Conservation (phyloP, 2,113 vertebrate species). For the human (Homo sapiens) region DNA sequence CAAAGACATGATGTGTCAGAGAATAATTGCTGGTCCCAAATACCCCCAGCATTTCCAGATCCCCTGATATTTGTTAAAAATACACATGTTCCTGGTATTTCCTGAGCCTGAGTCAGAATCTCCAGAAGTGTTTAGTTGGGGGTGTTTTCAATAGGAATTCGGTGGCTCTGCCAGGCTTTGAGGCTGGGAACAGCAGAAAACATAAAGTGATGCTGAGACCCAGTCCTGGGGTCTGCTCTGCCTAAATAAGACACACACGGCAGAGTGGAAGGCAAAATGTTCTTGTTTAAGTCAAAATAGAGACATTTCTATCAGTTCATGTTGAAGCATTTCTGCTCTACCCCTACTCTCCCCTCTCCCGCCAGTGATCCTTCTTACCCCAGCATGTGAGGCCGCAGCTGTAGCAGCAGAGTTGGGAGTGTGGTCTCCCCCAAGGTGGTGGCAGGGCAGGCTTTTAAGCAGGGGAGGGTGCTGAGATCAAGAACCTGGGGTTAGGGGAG, state of each 20-base stretch:
- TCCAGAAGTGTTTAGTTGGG: not conserved
- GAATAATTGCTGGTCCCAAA: not conserved
- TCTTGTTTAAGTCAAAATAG: not conserved
- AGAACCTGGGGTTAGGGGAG: not conserved
- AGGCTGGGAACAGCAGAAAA: not conserved
- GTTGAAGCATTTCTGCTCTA: fast-evolving
- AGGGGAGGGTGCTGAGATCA: fast-evolving
- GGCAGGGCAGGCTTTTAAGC: not conserved
- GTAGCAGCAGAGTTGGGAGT: not conserved
- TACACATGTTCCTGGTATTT: not conserved
- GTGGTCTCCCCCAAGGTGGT: not conserved
- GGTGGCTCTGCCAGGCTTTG: not conserved
- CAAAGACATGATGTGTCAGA: not conserved
- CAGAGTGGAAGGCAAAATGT: not conserved
- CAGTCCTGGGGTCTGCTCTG: not conserved
- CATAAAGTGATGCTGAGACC: not conserved
- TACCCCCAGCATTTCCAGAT: not conserved
- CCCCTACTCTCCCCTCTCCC: fast-evolving
- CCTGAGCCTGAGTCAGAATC: not conserved
- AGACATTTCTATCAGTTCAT: not conserved
- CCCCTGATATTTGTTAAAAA: not conserved
- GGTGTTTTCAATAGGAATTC: not conserved
- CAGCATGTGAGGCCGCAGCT: not conserved
- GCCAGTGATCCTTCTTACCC: not conserved
- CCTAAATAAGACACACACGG: not conserved